A percentile compares a stretch with the other conserved stretches of the same genome.
Conservation (phyloP, 2,888 invertebrate species). For the Ochropleura leucogaster region DNA sequence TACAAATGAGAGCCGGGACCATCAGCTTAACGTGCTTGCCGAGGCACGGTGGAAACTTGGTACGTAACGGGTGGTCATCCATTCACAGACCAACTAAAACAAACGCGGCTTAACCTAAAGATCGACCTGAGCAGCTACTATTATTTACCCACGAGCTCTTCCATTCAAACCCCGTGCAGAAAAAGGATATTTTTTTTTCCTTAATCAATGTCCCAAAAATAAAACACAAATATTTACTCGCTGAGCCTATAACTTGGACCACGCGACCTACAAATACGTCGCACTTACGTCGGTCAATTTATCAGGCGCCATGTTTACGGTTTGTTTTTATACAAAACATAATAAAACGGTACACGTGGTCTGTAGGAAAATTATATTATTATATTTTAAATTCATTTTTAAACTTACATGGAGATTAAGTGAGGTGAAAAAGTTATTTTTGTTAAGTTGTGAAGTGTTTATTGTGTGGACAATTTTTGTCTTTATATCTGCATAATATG, state of each 20-base stretch:
- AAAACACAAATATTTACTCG: not conserved
- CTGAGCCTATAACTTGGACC: constrained; percentile 35
- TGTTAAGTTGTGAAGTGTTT: not conserved
- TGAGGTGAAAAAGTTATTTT: constrained; percentile 6
- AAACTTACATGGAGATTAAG: not conserved
- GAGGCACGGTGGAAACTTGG: too few species aligned
- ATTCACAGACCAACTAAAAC: too few species aligned
- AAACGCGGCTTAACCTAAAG: too few species aligned
- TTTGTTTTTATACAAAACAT: constrained; percentile 66
- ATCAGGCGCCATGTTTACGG: constrained; percentile 67
- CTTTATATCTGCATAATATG: not conserved
- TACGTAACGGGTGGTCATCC: too few species aligned
- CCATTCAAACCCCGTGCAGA: not conserved
- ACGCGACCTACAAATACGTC: constrained; percentile 50
- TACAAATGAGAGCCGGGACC: too few species aligned
- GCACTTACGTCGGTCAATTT: constrained; percentile 65
- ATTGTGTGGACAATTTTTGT: not conserved
- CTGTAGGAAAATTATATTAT: constrained; percentile 26
- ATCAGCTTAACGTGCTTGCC: too few species aligned
- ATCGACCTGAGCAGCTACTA: too few species aligned
- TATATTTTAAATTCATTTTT: constrained; percentile 23
- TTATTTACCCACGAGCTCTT: not conserved
- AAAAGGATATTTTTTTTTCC: not conserved
- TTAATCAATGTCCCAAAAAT: not conserved
- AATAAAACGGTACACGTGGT: constrained; percentile 58